Evolutionary conservation across 2,113 vertebrate genomes (phyloP).

Genomic region (Aphyosemion australe): DNA sequence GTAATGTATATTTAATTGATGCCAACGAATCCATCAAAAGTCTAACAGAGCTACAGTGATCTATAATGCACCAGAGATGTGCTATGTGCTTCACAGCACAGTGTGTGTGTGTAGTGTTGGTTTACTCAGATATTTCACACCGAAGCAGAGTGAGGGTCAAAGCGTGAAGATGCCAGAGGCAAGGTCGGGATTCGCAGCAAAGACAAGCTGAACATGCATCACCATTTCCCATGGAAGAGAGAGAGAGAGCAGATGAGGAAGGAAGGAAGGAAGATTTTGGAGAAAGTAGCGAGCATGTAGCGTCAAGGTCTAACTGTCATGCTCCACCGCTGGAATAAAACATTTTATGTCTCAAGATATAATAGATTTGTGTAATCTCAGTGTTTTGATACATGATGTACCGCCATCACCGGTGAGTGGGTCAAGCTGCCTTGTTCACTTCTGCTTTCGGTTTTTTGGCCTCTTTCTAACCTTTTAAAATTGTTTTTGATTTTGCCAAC

Average conservation of each 20-base stretch:
- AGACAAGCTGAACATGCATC: conserved; percentile 16
- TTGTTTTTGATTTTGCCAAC: not conserved
- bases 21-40: conserved; percentile 8
- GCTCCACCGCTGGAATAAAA: not conserved
- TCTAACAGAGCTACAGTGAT: conserved; percentile 9
- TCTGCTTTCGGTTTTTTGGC: not conserved
- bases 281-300: not conserved
- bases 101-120: not conserved
- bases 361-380: not conserved
- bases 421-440: not conserved
- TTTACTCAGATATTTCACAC: conserved; percentile 18
- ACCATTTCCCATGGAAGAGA: conserved; percentile 16
- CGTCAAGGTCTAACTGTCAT: conserved; percentile 3
- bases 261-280: not conserved
- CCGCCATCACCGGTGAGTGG: not conserved
- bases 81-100: conserved; percentile 10
- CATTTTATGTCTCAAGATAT: not conserved
- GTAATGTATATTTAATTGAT: conserved; percentile 15
- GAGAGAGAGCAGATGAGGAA: not conserved
- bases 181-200: conserved; percentile 50
- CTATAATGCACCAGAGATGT: conserved; percentile 25
- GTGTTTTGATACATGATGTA: not conserved
- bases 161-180: conserved; percentile 44
- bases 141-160: conserved; percentile 46
- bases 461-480: not conserved